Conservation (phyloP, 2,888 invertebrate species). For the Anoplius nigerrimus region DNA sequence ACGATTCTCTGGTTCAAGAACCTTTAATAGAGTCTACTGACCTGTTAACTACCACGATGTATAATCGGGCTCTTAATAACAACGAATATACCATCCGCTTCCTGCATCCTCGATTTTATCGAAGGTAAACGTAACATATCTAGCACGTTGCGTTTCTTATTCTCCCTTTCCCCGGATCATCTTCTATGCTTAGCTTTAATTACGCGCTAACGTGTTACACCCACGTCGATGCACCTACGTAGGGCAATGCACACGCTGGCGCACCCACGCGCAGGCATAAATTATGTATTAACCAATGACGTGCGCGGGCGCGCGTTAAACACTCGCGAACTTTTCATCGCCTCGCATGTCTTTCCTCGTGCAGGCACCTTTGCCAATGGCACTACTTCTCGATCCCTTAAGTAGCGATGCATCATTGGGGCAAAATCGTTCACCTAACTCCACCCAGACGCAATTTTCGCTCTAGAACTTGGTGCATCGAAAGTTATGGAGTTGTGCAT, state of each 20-base stretch:
- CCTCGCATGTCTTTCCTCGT: not conserved
- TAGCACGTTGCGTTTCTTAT: not conserved
- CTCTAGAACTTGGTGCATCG: too few species aligned
- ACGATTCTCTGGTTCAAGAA: too few species aligned
- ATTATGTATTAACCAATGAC: slow-evolving; percentile 12
- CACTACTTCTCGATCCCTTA: not conserved
- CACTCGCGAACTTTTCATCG: slow-evolving; percentile 30
- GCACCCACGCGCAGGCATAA: slow-evolving; percentile 42
- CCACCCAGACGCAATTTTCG: too few species aligned
- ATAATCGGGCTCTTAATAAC: too few species aligned
- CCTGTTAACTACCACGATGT: too few species aligned
- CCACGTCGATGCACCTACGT: not conserved
- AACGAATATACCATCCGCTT: too few species aligned
- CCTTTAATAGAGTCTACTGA: too few species aligned
- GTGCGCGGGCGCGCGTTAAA: slow-evolving; percentile 22
- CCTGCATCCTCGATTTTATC: too few species aligned
- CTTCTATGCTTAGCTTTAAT: too few species aligned
- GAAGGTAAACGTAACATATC: not conserved
- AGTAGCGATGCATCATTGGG: not conserved
- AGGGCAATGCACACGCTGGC: slow-evolving; percentile 8
- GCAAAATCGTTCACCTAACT: too few species aligned
- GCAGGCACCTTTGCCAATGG: too few species aligned
- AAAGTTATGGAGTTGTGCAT: too few species aligned
- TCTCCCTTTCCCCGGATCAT: not conserved
- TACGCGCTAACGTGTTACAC: not conserved